Conservation (phyloP, 2,888 invertebrate genomes). For the Carterocephalus palaemon region DNA sequence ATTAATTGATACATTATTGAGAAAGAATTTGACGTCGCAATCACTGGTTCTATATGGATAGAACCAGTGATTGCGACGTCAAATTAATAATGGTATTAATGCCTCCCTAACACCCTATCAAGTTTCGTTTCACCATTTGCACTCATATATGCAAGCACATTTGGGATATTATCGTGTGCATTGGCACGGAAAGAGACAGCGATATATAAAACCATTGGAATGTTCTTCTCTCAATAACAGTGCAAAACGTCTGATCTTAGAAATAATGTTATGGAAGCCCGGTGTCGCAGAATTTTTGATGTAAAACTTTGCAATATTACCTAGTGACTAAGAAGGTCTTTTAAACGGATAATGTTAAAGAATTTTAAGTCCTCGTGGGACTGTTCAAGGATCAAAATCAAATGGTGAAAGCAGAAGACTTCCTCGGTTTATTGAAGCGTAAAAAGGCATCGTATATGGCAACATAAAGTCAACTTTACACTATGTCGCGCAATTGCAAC, state of each 20-base stretch:
- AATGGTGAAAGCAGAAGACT: neutral
- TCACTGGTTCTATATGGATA: no score
- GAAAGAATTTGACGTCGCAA: no score
- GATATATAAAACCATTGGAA: constrained; percentile 3
- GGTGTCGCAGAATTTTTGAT: constrained; percentile 30
- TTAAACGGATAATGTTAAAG: constrained; percentile 1
- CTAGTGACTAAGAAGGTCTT: constrained; percentile 8
- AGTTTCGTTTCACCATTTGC: constrained; percentile 3
- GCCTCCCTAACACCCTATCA: constrained; percentile 6
- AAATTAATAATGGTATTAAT: constrained; percentile 20
- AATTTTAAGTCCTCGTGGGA: neutral
- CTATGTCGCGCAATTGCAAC: constrained; percentile 40
- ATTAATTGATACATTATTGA: no score
- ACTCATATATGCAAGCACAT: constrained; percentile 12
- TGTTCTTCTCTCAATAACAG: constrained; percentile 27
- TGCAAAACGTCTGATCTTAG: constrained; percentile 29
- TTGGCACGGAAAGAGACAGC: constrained; percentile 2
- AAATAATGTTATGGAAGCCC: constrained; percentile 28
- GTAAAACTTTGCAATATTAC: constrained; percentile 29
- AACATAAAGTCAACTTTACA: constrained; percentile 39
- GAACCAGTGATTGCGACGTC: constrained; percentile 2
- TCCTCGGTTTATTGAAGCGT: constrained; percentile 10
- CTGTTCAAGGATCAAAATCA: neutral
- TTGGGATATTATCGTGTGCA: constrained; percentile 9
- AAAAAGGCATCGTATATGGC: constrained; percentile 30